Evolutionary conservation across 2,888 invertebrate genomes (phyloP).

Genomic region (Spilosoma lubricipeda): DNA sequence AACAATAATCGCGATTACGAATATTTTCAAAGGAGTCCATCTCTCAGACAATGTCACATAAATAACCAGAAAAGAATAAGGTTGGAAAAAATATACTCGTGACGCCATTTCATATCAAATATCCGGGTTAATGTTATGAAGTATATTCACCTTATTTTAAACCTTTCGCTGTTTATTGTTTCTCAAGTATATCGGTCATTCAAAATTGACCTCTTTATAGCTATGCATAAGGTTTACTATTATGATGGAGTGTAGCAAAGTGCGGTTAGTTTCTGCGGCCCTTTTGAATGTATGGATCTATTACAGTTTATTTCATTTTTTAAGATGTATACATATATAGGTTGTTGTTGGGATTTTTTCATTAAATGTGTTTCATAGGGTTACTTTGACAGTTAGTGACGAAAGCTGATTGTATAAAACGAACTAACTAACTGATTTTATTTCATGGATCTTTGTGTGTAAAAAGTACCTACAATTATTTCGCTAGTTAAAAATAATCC

Average conservation of each 20-base stretch:
- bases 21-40: not conserved
- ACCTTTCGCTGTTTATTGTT: conserved; percentile 33
- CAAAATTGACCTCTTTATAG: conserved; percentile 54
- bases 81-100: conserved; percentile 36
- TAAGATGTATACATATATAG: conserved; percentile 62
- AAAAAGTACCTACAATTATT: not conserved
- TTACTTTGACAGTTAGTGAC: not conserved
- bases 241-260: conserved; percentile 27
- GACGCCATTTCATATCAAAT: conserved; percentile 52
- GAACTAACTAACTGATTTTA: too few species aligned
- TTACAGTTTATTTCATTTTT: conserved; percentile 71
- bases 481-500: not conserved
- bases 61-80: conserved; percentile 29
- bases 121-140: conserved; percentile 57
- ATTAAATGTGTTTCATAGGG: not conserved
- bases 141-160: conserved; percentile 52
- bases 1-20: not conserved
- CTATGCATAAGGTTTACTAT: conserved; percentile 49
- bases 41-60: conserved; percentile 21
- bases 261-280: conserved; percentile 57
- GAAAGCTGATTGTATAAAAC: not conserved
- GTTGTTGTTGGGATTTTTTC: conserved; percentile 45
- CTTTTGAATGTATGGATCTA: conserved; percentile 80
- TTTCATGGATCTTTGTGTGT: not conserved
- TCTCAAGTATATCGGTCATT: conserved; percentile 19